Conservation (phyloP, 2,797 vertebrate genomes). For the Serranus cabrilla region DNA sequence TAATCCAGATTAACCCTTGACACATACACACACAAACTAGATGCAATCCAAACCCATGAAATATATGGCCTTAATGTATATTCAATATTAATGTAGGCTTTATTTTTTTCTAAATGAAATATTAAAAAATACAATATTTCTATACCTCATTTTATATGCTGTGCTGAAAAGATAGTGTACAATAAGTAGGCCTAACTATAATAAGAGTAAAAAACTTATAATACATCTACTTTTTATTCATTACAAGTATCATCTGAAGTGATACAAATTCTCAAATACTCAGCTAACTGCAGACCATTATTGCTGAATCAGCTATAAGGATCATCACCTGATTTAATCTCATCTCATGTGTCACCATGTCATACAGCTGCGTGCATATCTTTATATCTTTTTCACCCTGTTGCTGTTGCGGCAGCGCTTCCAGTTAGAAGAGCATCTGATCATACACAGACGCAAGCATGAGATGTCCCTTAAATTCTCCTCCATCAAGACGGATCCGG, state of each 20-base stretch:
- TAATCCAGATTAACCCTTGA: not conserved
- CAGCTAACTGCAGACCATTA: not conserved
- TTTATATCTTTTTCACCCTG: constrained; percentile 50
- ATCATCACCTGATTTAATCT: constrained; percentile 23
- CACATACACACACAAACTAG: no score
- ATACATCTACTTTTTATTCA: not conserved
- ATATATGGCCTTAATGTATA: not conserved
- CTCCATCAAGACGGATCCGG: constrained; percentile 93
- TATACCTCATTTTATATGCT: no score
- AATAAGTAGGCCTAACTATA: not conserved
- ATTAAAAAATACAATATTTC: no score
- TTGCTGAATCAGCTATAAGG: constrained; percentile 19
- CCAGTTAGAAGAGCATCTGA: constrained; percentile 97
- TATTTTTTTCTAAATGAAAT: no score
- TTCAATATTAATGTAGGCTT: not conserved
- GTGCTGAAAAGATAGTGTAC: not conserved
- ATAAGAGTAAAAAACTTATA: not conserved
- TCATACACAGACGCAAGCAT: constrained; percentile 98
- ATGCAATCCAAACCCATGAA: no score
- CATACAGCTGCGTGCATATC: constrained; percentile 30
- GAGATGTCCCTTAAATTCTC: constrained; percentile 99
- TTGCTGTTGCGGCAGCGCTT: constrained; percentile 88
- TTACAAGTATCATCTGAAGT: not conserved
- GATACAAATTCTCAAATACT: not conserved
- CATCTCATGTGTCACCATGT: constrained; percentile 28